A percentile compares a stretch with the other conserved stretches of the same genome.
Evolutionary conservation across 2,113 vertebrate genomes (phyloP).

Genomic region (Stigmatopora argus): DNA sequence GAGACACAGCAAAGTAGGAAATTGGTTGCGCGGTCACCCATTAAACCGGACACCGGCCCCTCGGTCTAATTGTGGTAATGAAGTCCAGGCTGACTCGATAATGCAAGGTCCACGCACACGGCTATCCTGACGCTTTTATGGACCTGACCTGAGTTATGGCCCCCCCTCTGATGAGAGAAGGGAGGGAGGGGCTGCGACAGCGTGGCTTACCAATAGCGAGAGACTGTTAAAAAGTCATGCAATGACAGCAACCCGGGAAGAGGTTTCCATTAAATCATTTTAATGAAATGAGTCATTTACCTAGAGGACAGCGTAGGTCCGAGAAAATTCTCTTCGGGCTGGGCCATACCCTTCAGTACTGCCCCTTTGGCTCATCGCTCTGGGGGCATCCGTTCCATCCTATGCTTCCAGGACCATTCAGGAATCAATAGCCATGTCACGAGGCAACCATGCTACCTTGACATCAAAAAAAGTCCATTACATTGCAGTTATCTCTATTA

Average conservation of each 20-base stretch:
- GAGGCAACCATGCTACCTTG: slow-evolving; percentile 39
- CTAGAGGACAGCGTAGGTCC: slow-evolving; percentile 34
- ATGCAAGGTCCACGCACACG: slow-evolving; percentile 39
- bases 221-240: slow-evolving; percentile 35
- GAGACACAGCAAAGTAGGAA: slow-evolving; percentile 32
- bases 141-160: slow-evolving; percentile 55
- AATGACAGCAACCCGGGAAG: slow-evolving; percentile 24
- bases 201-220: slow-evolving; percentile 14
- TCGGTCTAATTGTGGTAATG: slow-evolving; percentile 60
- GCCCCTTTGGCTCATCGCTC: slow-evolving; percentile 34
- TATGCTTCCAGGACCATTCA: slow-evolving; percentile 41
- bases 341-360: slow-evolving; percentile 30
- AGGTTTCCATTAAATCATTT: slow-evolving; percentile 54
- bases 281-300: slow-evolving; percentile 61
- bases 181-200: slow-evolving; percentile 6
- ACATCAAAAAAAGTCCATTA: slow-evolving; percentile 64
- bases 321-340: slow-evolving; percentile 14
- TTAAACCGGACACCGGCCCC: slow-evolving; percentile 41
- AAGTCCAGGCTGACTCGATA: slow-evolving; percentile 60
- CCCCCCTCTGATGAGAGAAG: slow-evolving; percentile 23
- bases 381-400: slow-evolving; percentile 16
- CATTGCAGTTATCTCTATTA: slow-evolving; percentile 57
- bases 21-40: slow-evolving; percentile 37
- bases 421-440: slow-evolving; percentile 64
- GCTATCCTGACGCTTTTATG: slow-evolving; percentile 59